phyloP scores from a whole-genome alignment of 1,140 invertebrate genomes.

The Anoplolepis gracilipes region DNA sequence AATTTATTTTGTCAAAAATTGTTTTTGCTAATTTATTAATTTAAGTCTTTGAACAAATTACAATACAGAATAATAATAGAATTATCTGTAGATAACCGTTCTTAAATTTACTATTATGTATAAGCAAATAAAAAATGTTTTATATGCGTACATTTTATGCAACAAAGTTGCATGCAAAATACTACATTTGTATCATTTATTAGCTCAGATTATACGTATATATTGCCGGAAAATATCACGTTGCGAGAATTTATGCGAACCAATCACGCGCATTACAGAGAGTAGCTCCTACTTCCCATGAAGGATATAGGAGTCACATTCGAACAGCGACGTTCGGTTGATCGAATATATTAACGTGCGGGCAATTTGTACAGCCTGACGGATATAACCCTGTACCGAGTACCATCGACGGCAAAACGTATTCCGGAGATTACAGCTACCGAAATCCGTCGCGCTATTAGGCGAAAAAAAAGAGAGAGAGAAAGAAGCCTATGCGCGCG shows the following conservation, averaged over 20 bases:
- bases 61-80: background rate
- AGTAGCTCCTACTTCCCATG: constrained; percentile 29
- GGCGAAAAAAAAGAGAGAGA: constrained; percentile 24
- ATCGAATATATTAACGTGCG: constrained; percentile 63
- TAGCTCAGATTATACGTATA: constrained; percentile 45
- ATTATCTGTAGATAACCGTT: too few species aligned
- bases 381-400: constrained; percentile 52
- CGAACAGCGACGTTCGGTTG: constrained; percentile 58
- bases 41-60: background rate
- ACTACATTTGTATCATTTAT: constrained; percentile 26
- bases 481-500: constrained; percentile 2
- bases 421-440: constrained; percentile 52
- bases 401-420: constrained; percentile 55
- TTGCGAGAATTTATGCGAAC: constrained; percentile 55
- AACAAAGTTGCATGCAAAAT: background rate
- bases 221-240: constrained; percentile 52
- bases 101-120: too few species aligned
- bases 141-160: too few species aligned
- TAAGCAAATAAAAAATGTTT: background rate
- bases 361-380: constrained; percentile 60
- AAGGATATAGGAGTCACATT: constrained; percentile 59
- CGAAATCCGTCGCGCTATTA: constrained; percentile 58
- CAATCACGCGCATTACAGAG: constrained; percentile 44
- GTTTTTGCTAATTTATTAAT: background rate
- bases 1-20: background rate